Conservation (phyloP, 2,797 vertebrate genomes). For the Manis pentadactyla region DNA sequence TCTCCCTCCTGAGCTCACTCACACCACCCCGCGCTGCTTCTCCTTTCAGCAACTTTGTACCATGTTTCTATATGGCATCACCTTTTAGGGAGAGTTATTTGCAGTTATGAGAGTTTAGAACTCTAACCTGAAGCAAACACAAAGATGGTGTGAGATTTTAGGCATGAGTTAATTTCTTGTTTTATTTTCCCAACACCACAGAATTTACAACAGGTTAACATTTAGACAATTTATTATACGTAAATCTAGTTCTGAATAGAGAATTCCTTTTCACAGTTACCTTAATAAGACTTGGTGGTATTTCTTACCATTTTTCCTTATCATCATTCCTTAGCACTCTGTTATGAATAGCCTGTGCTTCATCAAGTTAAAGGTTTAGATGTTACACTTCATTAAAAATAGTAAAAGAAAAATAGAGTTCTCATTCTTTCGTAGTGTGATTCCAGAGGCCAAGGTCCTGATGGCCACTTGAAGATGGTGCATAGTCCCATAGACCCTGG, state of each 20-base stretch:
- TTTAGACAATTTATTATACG: not conserved
- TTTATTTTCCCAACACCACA: not conserved
- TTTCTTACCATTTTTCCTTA: not conserved
- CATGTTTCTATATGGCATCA: too few species aligned
- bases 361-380: not conserved
- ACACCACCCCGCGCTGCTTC: not conserved
- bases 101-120: not conserved
- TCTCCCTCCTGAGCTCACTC: not conserved
- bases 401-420: not conserved
- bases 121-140: not conserved
- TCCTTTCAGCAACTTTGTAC: not conserved
- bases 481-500: not conserved
- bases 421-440: not conserved
- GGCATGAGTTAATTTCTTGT: not conserved
- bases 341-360: not conserved
- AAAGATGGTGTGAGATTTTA: not conserved
- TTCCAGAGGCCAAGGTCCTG: not conserved
- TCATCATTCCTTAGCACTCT: not conserved
- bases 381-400: not conserved
- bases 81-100: not conserved
- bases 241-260: not conserved
- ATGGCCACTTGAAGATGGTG: not conserved
- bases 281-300: not conserved
- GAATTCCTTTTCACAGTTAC: not conserved
- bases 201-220: not conserved